Percentiles rank a stretch among this genome's conserved stretches.
Conservation (phyloP, 2,888 invertebrate species). For the Thymelicus sylvestris region DNA sequence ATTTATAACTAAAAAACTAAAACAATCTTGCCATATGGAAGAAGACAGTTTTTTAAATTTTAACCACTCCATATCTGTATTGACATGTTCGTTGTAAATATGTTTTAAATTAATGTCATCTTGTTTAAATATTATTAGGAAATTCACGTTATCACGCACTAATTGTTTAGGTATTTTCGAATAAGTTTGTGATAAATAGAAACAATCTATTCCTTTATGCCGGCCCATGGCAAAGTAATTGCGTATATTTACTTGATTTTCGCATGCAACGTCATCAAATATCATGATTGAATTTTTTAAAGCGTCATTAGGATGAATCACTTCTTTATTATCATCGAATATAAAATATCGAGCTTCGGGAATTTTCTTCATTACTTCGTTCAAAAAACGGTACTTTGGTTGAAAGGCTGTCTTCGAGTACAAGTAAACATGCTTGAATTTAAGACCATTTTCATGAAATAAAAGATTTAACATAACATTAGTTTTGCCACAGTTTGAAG, state of each 20-base stretch:
- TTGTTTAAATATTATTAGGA: no score
- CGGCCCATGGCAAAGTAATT: conserved; percentile 33
- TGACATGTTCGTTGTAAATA: not conserved
- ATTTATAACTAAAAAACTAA: conserved; percentile 7
- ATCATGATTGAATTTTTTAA: conserved; percentile 23
- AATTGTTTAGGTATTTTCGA: no score
- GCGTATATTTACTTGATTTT: conserved; percentile 33
- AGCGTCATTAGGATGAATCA: conserved; percentile 18
- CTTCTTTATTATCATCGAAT: conserved; percentile 14
- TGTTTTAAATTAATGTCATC: no score
- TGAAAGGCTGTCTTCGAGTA: no score
- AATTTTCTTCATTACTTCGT: not conserved
- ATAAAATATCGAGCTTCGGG: not conserved
- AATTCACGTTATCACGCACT: no score
- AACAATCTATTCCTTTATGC: conserved; percentile 34
- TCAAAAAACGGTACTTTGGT: no score
- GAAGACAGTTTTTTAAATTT: no score
- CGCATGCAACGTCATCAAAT: conserved; percentile 32
- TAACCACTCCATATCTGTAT: not conserved
- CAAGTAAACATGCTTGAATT: no score
- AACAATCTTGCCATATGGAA: not conserved
- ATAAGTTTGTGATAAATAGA: conserved; percentile 15
- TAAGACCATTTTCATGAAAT: no score
- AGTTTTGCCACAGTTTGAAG: no score
- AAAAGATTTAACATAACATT: no score